phyloP scores from a whole-genome alignment of 2,888 invertebrate species.

The Apotomis betuletana region DNA sequence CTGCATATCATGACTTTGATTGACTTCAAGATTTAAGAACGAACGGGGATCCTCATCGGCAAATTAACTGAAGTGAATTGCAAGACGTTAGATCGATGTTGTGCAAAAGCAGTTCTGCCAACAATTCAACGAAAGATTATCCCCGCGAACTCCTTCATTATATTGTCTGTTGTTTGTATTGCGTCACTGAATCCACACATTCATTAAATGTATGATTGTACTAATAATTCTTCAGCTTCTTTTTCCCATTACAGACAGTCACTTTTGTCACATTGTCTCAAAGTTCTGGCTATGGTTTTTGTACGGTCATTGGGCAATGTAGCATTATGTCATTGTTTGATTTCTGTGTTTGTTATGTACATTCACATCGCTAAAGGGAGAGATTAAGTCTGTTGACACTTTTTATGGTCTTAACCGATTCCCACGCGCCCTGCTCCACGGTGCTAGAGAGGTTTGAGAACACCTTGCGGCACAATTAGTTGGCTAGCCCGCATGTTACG shows the following conservation, averaged over 20 bases:
- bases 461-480: slow-evolving; percentile 59
- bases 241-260: slow-evolving; percentile 22
- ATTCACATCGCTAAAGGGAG: slow-evolving; percentile 60
- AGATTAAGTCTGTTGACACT: slow-evolving; percentile 63
- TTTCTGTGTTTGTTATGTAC: slow-evolving; percentile 55
- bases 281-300: slow-evolving; percentile 56
- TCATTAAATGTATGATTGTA: slow-evolving; percentile 16
- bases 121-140: slow-evolving; percentile 5
- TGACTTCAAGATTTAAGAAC: neutral
- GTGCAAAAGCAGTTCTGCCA: slow-evolving; percentile 6
- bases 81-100: slow-evolving; percentile 6
- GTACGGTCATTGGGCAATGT: slow-evolving; percentile 61
- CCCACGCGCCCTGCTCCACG: slow-evolving; percentile 58
- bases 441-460: slow-evolving; percentile 63
- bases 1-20: no score
- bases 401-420: slow-evolving; percentile 62
- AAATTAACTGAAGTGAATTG: slow-evolving; percentile 8
- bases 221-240: slow-evolving; percentile 14
- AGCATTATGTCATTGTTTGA: slow-evolving; percentile 71
- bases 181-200: slow-evolving; percentile 5
- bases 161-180: slow-evolving; percentile 7
- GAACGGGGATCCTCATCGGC: neutral
- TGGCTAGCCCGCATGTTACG: slow-evolving; percentile 56
- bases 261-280: slow-evolving; percentile 27
- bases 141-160: slow-evolving; percentile 13